Evolutionary conservation across 1,140 invertebrate genomes (phyloP).

Genomic region (Drosophila nigrodunni): DNA sequence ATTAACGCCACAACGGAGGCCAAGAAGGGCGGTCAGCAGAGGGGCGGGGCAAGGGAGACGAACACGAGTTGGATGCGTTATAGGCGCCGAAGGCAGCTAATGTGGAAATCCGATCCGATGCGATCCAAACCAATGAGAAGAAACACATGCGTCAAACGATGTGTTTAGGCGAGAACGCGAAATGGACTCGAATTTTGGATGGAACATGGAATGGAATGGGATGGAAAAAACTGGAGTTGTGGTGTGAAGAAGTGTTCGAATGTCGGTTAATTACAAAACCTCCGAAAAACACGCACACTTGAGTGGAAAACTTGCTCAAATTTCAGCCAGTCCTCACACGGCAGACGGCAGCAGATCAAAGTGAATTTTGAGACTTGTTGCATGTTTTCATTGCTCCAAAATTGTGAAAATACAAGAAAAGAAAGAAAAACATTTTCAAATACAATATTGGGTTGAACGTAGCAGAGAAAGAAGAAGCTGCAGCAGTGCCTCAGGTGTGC

Average conservation of each 20-base stretch:
- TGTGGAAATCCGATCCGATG: conserved; percentile 64
- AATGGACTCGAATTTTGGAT: not conserved
- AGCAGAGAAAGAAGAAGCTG: not conserved
- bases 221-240: conserved; percentile 29
- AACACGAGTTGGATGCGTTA: not conserved
- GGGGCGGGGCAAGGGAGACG: not conserved
- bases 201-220: not conserved
- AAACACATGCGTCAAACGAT: conserved; percentile 73
- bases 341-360: conserved; percentile 37
- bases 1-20: conserved; percentile 58
- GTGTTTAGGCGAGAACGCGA: conserved; percentile 65
- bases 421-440: not conserved
- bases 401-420: not conserved
- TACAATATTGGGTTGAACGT: not conserved
- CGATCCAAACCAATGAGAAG: conserved; percentile 33
- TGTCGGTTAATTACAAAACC: conserved; percentile 81
- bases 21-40: conserved; percentile 5
- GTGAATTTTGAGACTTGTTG: conserved; percentile 27
- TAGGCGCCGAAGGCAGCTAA: conserved; percentile 58
- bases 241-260: conserved; percentile 62
- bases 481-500: conserved; percentile 37
- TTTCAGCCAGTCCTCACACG: conserved; percentile 39
- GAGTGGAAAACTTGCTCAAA: conserved; percentile 52
- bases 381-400: conserved; percentile 11
- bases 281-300: conserved; percentile 39